These are phyloP conservation scores for Drosophila aff. DNA, from an alignment of 1,140 invertebrate species.

Conservation along the genomic window DNA sequence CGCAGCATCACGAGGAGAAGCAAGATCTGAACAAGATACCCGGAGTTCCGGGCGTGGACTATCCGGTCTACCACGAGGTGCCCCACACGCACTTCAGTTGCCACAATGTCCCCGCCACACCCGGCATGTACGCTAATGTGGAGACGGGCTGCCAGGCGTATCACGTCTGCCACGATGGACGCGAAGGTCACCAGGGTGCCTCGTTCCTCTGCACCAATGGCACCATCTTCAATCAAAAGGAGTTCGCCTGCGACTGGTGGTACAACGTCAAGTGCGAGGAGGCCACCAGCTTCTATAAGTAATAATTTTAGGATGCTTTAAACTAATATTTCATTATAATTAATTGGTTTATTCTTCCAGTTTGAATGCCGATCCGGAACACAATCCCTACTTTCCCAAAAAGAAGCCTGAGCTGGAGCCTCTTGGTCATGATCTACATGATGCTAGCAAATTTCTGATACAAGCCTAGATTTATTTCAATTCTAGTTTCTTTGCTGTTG, in stretches of 20 bases:
- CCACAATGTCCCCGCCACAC: conserved; percentile 89
- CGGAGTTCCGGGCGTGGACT: conserved; percentile 90
- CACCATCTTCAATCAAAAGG: conserved; percentile 94
- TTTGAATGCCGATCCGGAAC: conserved; percentile 91
- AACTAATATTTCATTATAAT: conserved; percentile 37
- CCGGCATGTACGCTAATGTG: conserved; percentile 94
- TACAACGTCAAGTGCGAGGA: conserved; percentile 94
- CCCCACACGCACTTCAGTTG: conserved; percentile 93
- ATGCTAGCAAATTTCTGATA: conserved; percentile 84
- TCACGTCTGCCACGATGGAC: conserved; percentile 93
- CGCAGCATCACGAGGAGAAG: conserved; percentile 86
- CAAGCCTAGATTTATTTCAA: conserved; percentile 54
- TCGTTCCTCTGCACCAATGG: conserved; percentile 95
- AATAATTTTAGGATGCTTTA: conserved; percentile 29
- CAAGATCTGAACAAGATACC: conserved; percentile 93
- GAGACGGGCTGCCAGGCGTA: conserved; percentile 95
- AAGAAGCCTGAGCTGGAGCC: conserved; percentile 86
- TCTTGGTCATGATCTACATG: conserved; percentile 45
- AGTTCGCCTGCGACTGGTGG: conserved; percentile 97
- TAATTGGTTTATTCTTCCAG: conserved; percentile 85
- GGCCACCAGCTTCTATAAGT: conserved; percentile 86
- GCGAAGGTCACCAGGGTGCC: conserved; percentile 92
- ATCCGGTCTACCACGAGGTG: conserved; percentile 90
- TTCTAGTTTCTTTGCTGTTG: conserved; percentile 8
- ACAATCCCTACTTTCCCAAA: conserved; percentile 92